Evolutionary conservation across 2,113 vertebrate species (phyloP), one percentile per base, ranked within the genome.

Genomic region (Paramormyrops kingsleyae): DNA sequence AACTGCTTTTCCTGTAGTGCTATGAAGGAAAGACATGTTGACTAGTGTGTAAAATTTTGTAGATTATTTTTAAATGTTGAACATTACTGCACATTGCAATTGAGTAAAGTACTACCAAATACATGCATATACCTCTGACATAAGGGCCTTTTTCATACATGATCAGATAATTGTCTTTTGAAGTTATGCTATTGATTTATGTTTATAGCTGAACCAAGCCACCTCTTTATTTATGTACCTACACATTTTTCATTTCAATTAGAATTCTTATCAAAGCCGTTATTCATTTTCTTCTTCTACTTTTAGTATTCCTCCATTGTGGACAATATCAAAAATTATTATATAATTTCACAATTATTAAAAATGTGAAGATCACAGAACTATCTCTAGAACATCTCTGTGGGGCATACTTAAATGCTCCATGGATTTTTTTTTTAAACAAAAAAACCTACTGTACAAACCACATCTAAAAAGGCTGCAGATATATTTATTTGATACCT

Each of bases 151-250:
- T n/a, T 95, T 96, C 97, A 96, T 96, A 96, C 96, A 97, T 96
- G 95, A 96, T 96, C 95, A 96, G 96, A 96, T 97, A 97, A 97
- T 97, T 97, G 96, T 95, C 95, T 95, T 95, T 94, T 96, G 96
- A 97, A 97, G 97, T 97, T 97, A 96, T 96, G 97, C 96, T 97
- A 97, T 97, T 95, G 97, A 97, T 97, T 97, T 96, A 95, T 95
- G 96, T 96, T 97, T 96, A 96, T 95, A 96, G 96, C 96, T 95
- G 95, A 97, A 95, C 96, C 97, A 97, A 97, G 97, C 97, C 97
- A 97, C 97, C 27, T 74, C 10, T 17, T 27, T 31, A 74, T 74
- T 66, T 66, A 66, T 66, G n/a, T 66, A 10, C 62, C 62, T 66
- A 10, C 10, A 10, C 27, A 74, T 74, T 31, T 70, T 70, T 70